Base-by-base conservation (phyloP, 2,888 invertebrate species). In the Melolontha melolontha region DNA sequence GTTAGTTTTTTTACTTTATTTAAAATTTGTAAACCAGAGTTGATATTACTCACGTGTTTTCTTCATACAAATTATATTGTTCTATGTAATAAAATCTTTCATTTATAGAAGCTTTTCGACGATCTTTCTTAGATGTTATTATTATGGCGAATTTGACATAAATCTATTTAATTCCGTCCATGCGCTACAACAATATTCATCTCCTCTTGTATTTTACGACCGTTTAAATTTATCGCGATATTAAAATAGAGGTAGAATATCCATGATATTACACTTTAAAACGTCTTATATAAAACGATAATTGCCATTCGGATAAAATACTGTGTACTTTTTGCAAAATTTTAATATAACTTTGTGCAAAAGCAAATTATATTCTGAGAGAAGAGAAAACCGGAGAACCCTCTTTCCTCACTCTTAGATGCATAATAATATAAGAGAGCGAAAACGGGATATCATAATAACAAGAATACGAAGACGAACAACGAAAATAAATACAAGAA, bases 211-310 rank as follows among this genome's bases (percentile, higher is more conserved):
- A 51, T 42, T 64, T 64, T 64, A 64, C 44, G 64, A 40, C 22
- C 64, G 51, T 50, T 64, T 64, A 52, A 64, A 64, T 64, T 64
- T 64, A 64, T 52, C 42, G 51, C 64, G 52, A 52, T 64, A 64
- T 64, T 64, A 52, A 64, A 64, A 64, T 64, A 44, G 50, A 64
- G 41, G 64, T 52, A 47, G 59, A 59, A 22, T 22, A 17, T 47
- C 29, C 59, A 44, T 44, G 59, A 59, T 47, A 59, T 59, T 59
- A 59, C 59, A 59, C 59, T 59, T 59, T 59, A 59, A 34, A 59
- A 47, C 44, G 44, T 44, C 47, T 59, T 47, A 59, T 59, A 59
- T 59, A 44, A 59, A 59, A 59, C 59, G 59, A 59, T 59, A 59
- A 59, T 59, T 59, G 59, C 59, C 47, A 59, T 59, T 59, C 59